These are phyloP conservation scores for Thyatira batis DNA, from an alignment of 2,888 invertebrate species.

Conservation along the genomic window DNA sequence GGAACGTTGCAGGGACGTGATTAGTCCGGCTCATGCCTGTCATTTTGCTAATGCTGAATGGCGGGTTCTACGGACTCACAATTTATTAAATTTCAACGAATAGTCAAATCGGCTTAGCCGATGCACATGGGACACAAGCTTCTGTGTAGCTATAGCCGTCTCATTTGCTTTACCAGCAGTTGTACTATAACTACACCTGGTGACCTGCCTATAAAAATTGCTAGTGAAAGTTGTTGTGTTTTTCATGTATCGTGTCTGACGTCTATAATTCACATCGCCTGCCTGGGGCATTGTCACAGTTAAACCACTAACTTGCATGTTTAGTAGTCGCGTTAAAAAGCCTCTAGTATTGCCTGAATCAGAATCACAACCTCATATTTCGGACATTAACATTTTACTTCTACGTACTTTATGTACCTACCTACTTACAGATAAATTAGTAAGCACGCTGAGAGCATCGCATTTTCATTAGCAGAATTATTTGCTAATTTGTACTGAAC, in stretches of 20 bases:
- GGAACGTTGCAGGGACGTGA: slow-evolving; percentile 16
- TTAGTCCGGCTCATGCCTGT: slow-evolving; percentile 39
- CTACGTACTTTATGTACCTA: slow-evolving; percentile 32
- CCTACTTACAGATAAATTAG: no score
- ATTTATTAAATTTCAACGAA: background rate
- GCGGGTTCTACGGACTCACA: slow-evolving; percentile 26
- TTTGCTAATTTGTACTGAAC: slow-evolving; percentile 70
- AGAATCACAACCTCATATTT: slow-evolving; percentile 42
- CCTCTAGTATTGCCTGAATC: slow-evolving; percentile 34
- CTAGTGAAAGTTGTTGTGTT: slow-evolving; percentile 46
- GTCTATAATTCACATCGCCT: slow-evolving; percentile 50
- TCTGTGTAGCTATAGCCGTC: background rate
- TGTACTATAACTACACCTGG: slow-evolving; percentile 17
- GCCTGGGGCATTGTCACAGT: slow-evolving; percentile 56
- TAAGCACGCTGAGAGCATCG: slow-evolving; percentile 42
- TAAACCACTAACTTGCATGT: slow-evolving; percentile 29
- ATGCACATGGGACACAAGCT: background rate
- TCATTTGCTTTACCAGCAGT: background rate
- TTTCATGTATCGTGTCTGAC: slow-evolving; percentile 45
- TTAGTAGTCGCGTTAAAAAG: slow-evolving; percentile 27
- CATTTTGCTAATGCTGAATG: slow-evolving; percentile 35
- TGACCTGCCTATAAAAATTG: slow-evolving; percentile 40
- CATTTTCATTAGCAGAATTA: slow-evolving; percentile 70
- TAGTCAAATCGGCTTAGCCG: no score
- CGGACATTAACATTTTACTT: slow-evolving; percentile 28